Evolutionary conservation across 2,888 invertebrate species (phyloP).

Genomic region (Amphimallon solstitiale): DNA sequence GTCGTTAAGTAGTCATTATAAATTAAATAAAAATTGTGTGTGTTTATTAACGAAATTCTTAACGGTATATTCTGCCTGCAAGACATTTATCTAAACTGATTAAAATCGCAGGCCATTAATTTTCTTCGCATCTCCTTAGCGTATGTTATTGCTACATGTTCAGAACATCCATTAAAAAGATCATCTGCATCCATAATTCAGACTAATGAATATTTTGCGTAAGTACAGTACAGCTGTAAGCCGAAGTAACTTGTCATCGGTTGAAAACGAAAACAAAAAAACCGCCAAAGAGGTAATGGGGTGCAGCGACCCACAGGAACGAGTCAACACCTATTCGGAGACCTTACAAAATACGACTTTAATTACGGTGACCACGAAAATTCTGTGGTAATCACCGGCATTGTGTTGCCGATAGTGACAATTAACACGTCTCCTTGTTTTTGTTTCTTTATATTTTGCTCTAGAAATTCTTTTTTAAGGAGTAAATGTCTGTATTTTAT

Average conservation of each 20-base stretch:
- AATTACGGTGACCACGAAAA: no score
- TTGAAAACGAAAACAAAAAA: background rate
- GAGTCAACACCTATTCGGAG: no score
- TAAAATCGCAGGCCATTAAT: slow-evolving; percentile 16
- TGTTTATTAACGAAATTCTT: no score
- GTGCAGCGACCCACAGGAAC: background rate
- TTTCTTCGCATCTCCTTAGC: background rate
- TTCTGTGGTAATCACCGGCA: no score
- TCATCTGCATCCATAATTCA: slow-evolving; percentile 22
- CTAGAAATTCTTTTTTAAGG: no score
- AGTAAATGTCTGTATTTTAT: no score
- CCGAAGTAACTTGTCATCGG: slow-evolving; percentile 10
- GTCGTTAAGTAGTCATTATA: no score
- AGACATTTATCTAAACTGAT: background rate
- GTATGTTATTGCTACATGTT: slow-evolving; percentile 3
- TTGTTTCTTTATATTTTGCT: no score
- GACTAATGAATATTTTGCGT: slow-evolving; percentile 17
- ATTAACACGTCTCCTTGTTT: no score
- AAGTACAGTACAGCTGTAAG: background rate
- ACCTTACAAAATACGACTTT: no score
- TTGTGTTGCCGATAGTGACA: no score
- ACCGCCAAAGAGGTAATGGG: background rate
- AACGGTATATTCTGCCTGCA: background rate
- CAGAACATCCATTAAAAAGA: background rate
- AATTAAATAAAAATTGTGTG: no score